Percentiles rank a stretch among this genome's conserved stretches.
These are phyloP conservation scores for Drosophila sucinea DNA, from an alignment of 1,140 invertebrate genomes.

Conservation along the genomic window DNA sequence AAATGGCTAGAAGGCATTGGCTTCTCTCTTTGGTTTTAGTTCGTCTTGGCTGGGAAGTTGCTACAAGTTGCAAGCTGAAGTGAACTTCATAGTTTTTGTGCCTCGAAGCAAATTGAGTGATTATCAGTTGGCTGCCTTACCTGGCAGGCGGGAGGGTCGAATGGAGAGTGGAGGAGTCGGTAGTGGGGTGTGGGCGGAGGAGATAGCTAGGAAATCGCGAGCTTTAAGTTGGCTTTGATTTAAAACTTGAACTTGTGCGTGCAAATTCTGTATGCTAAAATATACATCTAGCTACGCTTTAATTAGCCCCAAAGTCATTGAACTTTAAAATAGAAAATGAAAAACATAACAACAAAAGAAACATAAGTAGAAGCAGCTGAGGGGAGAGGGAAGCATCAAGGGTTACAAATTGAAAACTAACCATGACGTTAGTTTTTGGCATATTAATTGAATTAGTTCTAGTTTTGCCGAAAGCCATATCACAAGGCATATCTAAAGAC, in stretches of 20 bases:
- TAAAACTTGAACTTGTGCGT: slow-evolving; percentile 51
- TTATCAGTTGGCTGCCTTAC: slow-evolving; percentile 74
- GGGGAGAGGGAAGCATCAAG: background rate
- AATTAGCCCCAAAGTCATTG: slow-evolving; percentile 52
- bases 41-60: slow-evolving; percentile 24
- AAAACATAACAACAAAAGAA: background rate
- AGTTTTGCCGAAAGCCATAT: slow-evolving; percentile 1
- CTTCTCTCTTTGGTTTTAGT: slow-evolving; percentile 43
- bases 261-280: slow-evolving; percentile 23
- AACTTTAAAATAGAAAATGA: slow-evolving; percentile 15
- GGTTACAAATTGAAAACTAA: slow-evolving; percentile 35
- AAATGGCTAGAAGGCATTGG: slow-evolving; percentile 71
- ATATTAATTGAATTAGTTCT: slow-evolving; percentile 65
- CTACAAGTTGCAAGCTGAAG: slow-evolving; percentile 55
- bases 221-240: slow-evolving; percentile 18
- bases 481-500: too few species aligned
- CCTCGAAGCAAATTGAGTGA: slow-evolving; percentile 74
- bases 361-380: background rate
- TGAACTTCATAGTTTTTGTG: slow-evolving; percentile 75
- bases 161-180: background rate
- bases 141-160: slow-evolving; percentile 21
- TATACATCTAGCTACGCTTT: slow-evolving; percentile 48
- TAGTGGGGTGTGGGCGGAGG: background rate
- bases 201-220: background rate
- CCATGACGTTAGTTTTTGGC: slow-evolving; percentile 50